Percentiles rank a stretch among this genome's conserved stretches.
Conservation (phyloP, 2,797 vertebrate species). For the Serranus cabrilla region DNA sequence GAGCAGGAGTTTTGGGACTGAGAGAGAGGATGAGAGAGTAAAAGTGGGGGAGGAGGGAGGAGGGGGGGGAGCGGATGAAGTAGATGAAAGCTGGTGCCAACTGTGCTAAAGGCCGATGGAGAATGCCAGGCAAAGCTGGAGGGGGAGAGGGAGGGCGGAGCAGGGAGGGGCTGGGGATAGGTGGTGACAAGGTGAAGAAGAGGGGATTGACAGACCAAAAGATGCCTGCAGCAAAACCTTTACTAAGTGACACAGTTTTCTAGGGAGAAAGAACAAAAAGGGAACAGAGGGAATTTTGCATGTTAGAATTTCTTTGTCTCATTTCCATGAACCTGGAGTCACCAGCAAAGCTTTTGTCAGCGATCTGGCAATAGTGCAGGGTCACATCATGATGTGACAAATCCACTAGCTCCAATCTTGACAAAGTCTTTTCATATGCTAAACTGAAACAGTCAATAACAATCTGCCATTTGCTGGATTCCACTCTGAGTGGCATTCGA, state of each 20-base stretch:
- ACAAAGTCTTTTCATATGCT: slow-evolving; percentile 38
- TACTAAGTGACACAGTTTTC: background rate
- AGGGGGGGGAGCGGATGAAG: slow-evolving; percentile 27
- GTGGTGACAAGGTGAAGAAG: background rate
- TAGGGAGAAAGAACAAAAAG: background rate
- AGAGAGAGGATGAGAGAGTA: slow-evolving; percentile 46
- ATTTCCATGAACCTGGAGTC: slow-evolving; percentile 6
- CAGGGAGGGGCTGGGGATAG: slow-evolving; percentile 30
- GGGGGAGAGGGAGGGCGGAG: slow-evolving; percentile 37
- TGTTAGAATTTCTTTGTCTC: background rate
- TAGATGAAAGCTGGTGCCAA: slow-evolving; percentile 66
- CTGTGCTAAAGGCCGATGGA: slow-evolving; percentile 74
- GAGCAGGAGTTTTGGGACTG: slow-evolving; percentile 30
- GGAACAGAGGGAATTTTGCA: background rate
- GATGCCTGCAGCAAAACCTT: slow-evolving; percentile 3
- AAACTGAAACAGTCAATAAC: slow-evolving; percentile 42
- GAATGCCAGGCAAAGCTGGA: slow-evolving; percentile 63
- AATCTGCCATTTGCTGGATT: slow-evolving; percentile 25
- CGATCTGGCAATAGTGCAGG: background rate
- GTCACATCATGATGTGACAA: slow-evolving; percentile 30
- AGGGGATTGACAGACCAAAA: slow-evolving; percentile 9
- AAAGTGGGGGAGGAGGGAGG: slow-evolving; percentile 2
- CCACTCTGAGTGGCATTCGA: slow-evolving; percentile 20
- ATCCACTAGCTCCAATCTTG: slow-evolving; percentile 30
- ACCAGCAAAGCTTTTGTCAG: slow-evolving; percentile 12